These are phyloP conservation scores for Pterostichus niger DNA, from an alignment of 2,888 invertebrate species.

Conservation along the genomic window DNA sequence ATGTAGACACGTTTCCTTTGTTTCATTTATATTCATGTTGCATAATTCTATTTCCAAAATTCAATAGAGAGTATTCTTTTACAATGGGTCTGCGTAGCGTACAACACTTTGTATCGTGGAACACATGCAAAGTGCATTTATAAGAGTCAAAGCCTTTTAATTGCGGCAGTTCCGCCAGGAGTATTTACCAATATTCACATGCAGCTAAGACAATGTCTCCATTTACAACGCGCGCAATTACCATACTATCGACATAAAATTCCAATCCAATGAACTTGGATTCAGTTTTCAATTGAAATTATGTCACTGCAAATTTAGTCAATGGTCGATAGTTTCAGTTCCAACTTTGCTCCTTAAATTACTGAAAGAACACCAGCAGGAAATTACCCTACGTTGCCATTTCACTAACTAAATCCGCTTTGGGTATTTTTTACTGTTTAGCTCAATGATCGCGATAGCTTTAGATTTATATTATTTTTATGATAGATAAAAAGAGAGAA, in stretches of 20 bases:
- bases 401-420: neutral
- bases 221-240: slow-evolving; percentile 19
- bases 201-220: slow-evolving; percentile 3
- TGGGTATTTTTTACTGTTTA: neutral
- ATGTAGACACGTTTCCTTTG: slow-evolving; percentile 39
- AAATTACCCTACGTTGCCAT: neutral
- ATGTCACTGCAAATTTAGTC: slow-evolving; percentile 36
- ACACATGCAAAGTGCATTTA: slow-evolving; percentile 40
- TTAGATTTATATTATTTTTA: too few relatives aligned
- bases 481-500: too few relatives aligned
- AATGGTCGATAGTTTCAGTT: slow-evolving; percentile 20
- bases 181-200: slow-evolving; percentile 28
- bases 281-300: slow-evolving; percentile 52
- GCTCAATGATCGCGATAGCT: neutral
- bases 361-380: neutral
- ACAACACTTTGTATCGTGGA: slow-evolving; percentile 9
- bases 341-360: slow-evolving; percentile 43
- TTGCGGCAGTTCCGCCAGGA: neutral
- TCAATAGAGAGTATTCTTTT: slow-evolving; percentile 35
- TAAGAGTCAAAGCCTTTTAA: slow-evolving; percentile 37
- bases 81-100: slow-evolving; percentile 7
- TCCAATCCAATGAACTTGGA: slow-evolving; percentile 44
- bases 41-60: slow-evolving; percentile 48
- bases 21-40: slow-evolving; percentile 42
- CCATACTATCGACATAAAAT: slow-evolving; percentile 32